phyloP scores from a whole-genome alignment of 2,888 invertebrate genomes.

The Saturnia pavonia region DNA sequence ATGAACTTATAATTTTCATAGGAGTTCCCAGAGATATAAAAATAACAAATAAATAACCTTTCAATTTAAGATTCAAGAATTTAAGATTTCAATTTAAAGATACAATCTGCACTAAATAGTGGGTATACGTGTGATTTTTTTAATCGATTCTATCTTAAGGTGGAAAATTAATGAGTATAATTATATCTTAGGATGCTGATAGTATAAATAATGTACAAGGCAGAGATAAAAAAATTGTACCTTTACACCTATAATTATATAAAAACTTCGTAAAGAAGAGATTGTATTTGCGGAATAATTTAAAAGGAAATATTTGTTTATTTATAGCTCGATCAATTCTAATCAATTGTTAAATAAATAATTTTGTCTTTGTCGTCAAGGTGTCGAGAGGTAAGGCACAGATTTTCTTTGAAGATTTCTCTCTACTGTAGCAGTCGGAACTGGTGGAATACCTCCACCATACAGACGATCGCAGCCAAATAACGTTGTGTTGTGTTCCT shows the following conservation, averaged over 20 bases:
- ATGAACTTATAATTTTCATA: neutral
- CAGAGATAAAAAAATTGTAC: too few species aligned
- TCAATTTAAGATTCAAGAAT: too few species aligned
- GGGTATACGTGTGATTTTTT: slow-evolving; percentile 13
- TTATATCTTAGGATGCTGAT: neutral
- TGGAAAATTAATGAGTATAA: neutral
- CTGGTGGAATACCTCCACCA: too few species aligned
- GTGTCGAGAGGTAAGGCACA: too few species aligned
- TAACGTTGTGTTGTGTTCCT: too few species aligned
- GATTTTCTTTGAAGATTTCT: too few species aligned
- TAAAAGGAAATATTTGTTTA: too few species aligned
- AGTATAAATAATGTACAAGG: neutral
- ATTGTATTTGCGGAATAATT: neutral
- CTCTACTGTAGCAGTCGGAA: too few species aligned
- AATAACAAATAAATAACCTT: slow-evolving; percentile 25
- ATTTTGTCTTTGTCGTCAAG: too few species aligned
- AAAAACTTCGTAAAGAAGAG: neutral
- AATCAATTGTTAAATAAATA: too few species aligned
- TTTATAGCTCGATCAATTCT: too few species aligned
- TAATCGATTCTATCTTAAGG: slow-evolving; percentile 19
- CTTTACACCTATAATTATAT: neutral
- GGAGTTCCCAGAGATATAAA: neutral
- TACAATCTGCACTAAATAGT: slow-evolving; percentile 17
- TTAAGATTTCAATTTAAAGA: slow-evolving; percentile 28
- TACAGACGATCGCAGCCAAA: too few species aligned